Conservation (phyloP, 1,140 invertebrate species). For the Delia radicum region DNA sequence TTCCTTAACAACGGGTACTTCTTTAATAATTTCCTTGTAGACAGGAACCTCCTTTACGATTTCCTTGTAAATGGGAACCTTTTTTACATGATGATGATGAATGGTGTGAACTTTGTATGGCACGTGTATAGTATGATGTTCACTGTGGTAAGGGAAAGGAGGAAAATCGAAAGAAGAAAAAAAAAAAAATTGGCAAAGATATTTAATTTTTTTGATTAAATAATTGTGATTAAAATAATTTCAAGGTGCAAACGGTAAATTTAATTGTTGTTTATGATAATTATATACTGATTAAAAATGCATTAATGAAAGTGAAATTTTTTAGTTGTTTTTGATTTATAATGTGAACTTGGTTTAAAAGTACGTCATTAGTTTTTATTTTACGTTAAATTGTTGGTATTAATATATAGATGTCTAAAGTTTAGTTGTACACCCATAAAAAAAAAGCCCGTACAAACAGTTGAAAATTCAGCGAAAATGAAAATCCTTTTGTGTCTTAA, state of each 20-base stretch:
- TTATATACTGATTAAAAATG: not conserved
- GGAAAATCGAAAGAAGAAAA: not conserved
- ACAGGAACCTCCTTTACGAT: constrained; percentile 43
- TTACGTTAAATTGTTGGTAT: not conserved
- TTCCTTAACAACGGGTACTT: constrained; percentile 33
- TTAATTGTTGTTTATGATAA: not conserved
- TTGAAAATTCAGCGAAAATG: too few relatives aligned
- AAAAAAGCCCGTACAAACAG: not conserved
- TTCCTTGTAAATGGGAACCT: constrained; percentile 55
- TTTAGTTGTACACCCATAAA: not conserved
- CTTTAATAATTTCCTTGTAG: constrained; percentile 47
- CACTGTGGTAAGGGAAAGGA: constrained; percentile 52
- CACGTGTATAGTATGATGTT: constrained; percentile 64
- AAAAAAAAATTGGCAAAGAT: not conserved
- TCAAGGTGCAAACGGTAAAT: not conserved
- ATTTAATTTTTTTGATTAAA: not conserved
- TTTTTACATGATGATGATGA: constrained; percentile 66
- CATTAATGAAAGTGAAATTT: not conserved
- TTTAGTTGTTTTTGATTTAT: not conserved
- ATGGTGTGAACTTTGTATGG: constrained; percentile 68
- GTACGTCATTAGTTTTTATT: not conserved
- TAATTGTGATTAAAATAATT: not conserved
- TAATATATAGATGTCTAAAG: not conserved
- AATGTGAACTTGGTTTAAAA: too few relatives aligned
- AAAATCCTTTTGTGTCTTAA: too few relatives aligned